Conservation (phyloP, 2,888 invertebrate species). For the Antitype chi region DNA sequence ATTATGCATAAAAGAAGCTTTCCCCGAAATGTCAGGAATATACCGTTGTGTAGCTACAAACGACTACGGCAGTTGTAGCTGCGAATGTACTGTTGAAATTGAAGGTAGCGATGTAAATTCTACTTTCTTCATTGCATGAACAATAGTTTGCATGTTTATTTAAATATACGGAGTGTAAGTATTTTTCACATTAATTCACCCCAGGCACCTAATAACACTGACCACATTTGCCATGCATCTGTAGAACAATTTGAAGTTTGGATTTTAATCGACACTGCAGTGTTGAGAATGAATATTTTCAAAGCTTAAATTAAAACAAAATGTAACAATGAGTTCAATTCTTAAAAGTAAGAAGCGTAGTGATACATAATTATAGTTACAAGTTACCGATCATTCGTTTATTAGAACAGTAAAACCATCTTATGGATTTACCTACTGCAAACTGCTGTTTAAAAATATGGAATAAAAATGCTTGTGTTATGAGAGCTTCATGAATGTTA, state of each 20-base stretch:
- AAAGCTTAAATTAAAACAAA: slow-evolving; percentile 47
- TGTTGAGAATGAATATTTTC: slow-evolving; percentile 28
- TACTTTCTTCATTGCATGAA: slow-evolving; percentile 75
- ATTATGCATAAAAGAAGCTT: slow-evolving; percentile 96
- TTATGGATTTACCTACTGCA: slow-evolving; percentile 1
- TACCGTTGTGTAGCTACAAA: slow-evolving; percentile 96
- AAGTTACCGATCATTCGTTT: slow-evolving; percentile 6
- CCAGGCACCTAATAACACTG: slow-evolving; percentile 60
- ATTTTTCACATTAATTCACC: slow-evolving; percentile 61
- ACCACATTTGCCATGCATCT: slow-evolving; percentile 85
- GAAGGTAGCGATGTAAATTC: slow-evolving; percentile 92
- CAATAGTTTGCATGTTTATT: slow-evolving; percentile 72
- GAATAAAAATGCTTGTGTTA: slow-evolving; percentile 59
- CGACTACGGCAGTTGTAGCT: slow-evolving; percentile 95
- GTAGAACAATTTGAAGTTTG: slow-evolving; percentile 73
- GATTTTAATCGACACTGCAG: slow-evolving; percentile 46
- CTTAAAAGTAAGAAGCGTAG: slow-evolving; percentile 1
- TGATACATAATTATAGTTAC: slow-evolving; percentile 17
- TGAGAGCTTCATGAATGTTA: slow-evolving; percentile 70
- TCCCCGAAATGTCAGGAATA: slow-evolving; percentile 97
- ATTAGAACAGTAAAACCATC: slow-evolving; percentile 3
- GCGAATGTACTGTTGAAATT: slow-evolving; percentile 94
- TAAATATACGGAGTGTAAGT: slow-evolving; percentile 55
- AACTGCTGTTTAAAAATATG: slow-evolving; percentile 2
- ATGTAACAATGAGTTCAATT: slow-evolving; percentile 16